A percentile compares a stretch with the other conserved stretches of the same genome.
These are phyloP conservation scores for Columba livia DNA, from an alignment of 2,113 vertebrate species.

Conservation along the genomic window DNA sequence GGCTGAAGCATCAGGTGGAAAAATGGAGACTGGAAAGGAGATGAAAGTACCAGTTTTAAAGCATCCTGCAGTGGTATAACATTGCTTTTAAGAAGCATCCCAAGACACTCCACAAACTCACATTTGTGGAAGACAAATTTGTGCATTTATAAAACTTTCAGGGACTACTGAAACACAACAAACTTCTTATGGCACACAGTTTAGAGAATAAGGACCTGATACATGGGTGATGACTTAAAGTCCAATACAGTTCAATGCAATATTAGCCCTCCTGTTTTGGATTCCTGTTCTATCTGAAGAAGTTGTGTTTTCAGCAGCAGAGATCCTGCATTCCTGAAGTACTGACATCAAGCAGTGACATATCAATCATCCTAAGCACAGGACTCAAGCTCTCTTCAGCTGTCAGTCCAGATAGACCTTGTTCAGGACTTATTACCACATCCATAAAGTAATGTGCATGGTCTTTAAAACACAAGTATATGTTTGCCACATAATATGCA, in stretches of 20 bases:
- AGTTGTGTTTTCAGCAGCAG: neutral
- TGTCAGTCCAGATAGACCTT: neutral
- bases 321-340: neutral
- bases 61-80: neutral
- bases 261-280: neutral
- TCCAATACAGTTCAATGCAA: neutral
- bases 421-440: neutral
- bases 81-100: neutral
- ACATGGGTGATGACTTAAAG: neutral
- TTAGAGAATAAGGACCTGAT: neutral
- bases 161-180: neutral
- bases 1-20: neutral
- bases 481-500: neutral
- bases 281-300: neutral
- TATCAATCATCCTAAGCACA: neutral
- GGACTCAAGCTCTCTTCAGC: neutral
- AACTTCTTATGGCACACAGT: neutral
- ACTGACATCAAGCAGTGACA: neutral
- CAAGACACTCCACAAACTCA: neutral
- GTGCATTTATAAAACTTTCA: neutral
- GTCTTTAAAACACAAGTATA: neutral
- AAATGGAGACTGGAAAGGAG: neutral
- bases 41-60: neutral
- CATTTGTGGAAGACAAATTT: neutral
- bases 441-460: neutral